Evolutionary conservation across 2,113 vertebrate genomes (phyloP).

Genomic region (Carassius auratus): DNA sequence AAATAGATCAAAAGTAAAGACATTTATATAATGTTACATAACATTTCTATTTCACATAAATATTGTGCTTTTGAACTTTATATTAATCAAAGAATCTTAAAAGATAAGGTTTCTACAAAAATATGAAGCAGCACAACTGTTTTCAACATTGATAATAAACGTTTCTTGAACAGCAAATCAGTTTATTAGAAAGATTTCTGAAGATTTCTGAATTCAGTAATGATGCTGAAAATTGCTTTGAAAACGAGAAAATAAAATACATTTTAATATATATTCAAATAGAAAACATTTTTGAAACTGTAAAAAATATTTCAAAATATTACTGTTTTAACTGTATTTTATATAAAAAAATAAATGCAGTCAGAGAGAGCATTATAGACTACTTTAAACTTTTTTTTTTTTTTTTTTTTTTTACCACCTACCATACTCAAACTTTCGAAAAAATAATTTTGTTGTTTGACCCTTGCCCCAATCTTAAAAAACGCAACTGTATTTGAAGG

Average conservation of each 20-base stretch:
- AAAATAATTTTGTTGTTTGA: too few species aligned
- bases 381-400: neutral
- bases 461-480: neutral
- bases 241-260: neutral
- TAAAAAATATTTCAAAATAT: neutral
- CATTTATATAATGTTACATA: neutral
- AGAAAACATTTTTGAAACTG: neutral
- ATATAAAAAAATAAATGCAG: neutral
- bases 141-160: neutral
- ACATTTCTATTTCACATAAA: neutral
- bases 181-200: neutral
- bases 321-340: neutral
- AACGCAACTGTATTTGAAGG: neutral
- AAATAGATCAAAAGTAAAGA: neutral
- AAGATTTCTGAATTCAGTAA: neutral
- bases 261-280: neutral
- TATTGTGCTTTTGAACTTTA: neutral
- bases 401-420: neutral
- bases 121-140: neutral
- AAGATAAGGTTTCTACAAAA: neutral
- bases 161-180: neutral
- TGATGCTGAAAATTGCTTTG: neutral
- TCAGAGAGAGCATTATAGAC: neutral
- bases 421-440: neutral
- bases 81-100: neutral